A percentile compares a stretch with the other conserved stretches of the same genome.
Evolutionary conservation across 2,797 vertebrate genomes (phyloP).

Genomic region (Smutsia gigantea): DNA sequence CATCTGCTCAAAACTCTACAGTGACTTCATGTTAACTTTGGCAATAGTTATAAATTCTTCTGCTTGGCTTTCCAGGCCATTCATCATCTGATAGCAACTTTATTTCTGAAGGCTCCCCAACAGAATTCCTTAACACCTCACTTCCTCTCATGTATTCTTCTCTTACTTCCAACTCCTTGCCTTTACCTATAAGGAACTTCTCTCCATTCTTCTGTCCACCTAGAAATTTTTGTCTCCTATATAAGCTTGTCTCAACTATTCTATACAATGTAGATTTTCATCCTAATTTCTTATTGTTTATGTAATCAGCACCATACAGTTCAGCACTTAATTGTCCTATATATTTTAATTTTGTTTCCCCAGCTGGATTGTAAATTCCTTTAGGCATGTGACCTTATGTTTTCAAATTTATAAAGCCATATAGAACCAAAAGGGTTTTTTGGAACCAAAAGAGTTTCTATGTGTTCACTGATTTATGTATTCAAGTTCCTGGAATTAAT

Average conservation of each 20-base stretch:
- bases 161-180: background rate
- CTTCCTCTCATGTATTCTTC: background rate
- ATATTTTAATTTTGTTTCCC: background rate
- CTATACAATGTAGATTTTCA: background rate
- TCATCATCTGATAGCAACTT: background rate
- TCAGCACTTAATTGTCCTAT: background rate
- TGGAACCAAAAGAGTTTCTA: background rate
- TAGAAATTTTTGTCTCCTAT: background rate
- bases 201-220: background rate
- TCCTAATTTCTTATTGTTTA: background rate
- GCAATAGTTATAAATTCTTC: background rate
- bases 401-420: background rate
- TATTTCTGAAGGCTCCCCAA: background rate
- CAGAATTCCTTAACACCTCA: background rate
- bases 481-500: constrained; percentile 48
- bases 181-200: background rate
- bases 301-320: background rate
- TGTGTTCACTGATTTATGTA: constrained; percentile 23
- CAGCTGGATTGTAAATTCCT: background rate
- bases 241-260: background rate
- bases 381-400: background rate
- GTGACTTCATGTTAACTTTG: background rate
- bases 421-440: background rate
- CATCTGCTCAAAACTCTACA: background rate
- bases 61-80: background rate